Conservation (phyloP, 92 coral and sea anemone species). For the Meandrina meandrites region DNA sequence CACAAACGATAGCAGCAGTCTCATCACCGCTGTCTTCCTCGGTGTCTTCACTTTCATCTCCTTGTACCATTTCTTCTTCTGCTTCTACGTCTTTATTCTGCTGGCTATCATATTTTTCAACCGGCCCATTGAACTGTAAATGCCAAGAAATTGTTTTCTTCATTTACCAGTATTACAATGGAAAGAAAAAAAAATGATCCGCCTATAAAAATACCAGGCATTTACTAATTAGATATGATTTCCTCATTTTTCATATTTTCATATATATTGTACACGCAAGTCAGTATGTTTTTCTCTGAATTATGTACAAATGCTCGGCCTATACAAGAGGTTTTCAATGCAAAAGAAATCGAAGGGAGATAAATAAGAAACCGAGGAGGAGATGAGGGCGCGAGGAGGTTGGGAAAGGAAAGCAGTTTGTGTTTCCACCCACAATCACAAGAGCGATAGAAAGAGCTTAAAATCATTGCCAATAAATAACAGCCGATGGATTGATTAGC, state of each 20-base stretch:
- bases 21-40: not conserved
- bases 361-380: not conserved
- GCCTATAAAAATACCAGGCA: not conserved
- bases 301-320: no score
- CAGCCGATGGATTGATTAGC: not conserved
- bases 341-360: not conserved
- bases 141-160: not conserved
- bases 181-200: not conserved
- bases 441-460: not conserved
- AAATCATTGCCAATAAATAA: not conserved
- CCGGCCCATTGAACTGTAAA: conserved; percentile 16
- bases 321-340: no score
- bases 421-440: not conserved
- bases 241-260: no score
- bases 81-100: not conserved
- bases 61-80: not conserved
- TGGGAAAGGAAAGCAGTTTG: not conserved
- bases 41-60: conserved; percentile 16
- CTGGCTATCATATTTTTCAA: not conserved
- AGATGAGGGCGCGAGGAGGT: not conserved
- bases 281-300: no score
- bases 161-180: not conserved
- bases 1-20: not conserved
- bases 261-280: no score
- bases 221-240: no score